These are phyloP conservation scores for Melanocharis versteri DNA, from an alignment of 2,113 vertebrate species.

Conservation along the genomic window DNA sequence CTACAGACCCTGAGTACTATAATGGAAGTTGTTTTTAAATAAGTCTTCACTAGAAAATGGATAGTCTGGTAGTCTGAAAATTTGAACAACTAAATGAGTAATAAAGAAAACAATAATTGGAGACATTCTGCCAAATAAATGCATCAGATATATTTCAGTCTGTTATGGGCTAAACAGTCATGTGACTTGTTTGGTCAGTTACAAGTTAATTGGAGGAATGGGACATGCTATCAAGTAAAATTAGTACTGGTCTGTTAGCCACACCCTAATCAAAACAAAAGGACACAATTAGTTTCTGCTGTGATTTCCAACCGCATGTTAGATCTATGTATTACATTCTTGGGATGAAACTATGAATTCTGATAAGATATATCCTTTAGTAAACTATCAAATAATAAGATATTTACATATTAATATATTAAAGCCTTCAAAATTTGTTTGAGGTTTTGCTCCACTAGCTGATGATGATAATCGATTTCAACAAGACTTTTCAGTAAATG, in stretches of 20 bases:
- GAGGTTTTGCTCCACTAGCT: background rate
- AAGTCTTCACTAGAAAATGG: background rate
- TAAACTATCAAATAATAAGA: background rate
- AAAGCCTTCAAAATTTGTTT: background rate
- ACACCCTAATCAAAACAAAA: background rate
- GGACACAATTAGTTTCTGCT: background rate
- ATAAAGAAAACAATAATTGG: background rate
- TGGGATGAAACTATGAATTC: background rate
- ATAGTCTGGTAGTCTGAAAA: background rate
- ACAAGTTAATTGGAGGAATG: slow-evolving; percentile 23
- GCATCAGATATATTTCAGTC: background rate
- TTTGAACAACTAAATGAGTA: background rate
- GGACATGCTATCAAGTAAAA: background rate
- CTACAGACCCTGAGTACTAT: background rate
- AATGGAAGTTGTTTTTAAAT: background rate
- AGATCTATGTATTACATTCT: background rate
- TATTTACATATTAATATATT: background rate
- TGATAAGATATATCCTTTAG: background rate
- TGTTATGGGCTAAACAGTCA: background rate
- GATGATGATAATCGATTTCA: background rate
- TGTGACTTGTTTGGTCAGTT: background rate
- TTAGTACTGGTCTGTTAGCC: background rate
- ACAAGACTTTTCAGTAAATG: background rate
- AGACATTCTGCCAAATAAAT: background rate
- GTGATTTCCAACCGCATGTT: background rate